phyloP scores from a whole-genome alignment of 2,888 invertebrate species.

The Caenorhabditis doughertyi region DNA sequence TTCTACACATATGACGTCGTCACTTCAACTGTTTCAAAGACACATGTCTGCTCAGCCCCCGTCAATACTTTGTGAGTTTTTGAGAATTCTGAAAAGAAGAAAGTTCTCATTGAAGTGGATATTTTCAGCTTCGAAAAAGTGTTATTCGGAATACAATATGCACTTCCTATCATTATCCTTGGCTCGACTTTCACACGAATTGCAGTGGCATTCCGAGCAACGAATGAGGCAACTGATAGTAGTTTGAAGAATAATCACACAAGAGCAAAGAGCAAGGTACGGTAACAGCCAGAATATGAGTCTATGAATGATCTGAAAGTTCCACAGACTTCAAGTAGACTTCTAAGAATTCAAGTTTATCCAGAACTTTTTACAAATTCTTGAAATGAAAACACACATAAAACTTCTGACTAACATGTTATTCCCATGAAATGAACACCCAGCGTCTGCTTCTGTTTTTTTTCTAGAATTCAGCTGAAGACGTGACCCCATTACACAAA shows the following conservation, averaged over 20 bases:
- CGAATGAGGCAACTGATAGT: conserved; percentile 67
- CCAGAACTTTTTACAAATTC: background rate
- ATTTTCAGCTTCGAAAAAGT: conserved; percentile 73
- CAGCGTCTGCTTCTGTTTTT: background rate
- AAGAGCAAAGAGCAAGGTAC: conserved; percentile 74
- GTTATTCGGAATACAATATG: conserved; percentile 77
- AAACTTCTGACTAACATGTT: background rate
- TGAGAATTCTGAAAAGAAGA: background rate
- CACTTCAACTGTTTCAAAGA: conserved; percentile 46
- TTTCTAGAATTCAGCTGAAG: background rate
- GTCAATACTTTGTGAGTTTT: conserved; percentile 52
- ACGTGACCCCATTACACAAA: background rate
- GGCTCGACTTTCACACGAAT: conserved; percentile 76
- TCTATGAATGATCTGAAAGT: conserved; percentile 3
- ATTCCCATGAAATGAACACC: background rate
- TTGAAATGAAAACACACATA: conserved; percentile 1
- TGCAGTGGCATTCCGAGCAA: conserved; percentile 68
- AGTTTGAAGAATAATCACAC: conserved; percentile 68
- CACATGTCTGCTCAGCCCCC: conserved; percentile 57
- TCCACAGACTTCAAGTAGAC: no score
- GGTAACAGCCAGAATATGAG: background rate
- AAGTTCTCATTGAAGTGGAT: background rate
- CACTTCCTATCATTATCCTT: conserved; percentile 74
- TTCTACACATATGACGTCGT: conserved; percentile 48
- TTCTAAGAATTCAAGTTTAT: no score